Conservation (phyloP, 2,113 vertebrate genomes). For the Sylvilagus bachmani region DNA sequence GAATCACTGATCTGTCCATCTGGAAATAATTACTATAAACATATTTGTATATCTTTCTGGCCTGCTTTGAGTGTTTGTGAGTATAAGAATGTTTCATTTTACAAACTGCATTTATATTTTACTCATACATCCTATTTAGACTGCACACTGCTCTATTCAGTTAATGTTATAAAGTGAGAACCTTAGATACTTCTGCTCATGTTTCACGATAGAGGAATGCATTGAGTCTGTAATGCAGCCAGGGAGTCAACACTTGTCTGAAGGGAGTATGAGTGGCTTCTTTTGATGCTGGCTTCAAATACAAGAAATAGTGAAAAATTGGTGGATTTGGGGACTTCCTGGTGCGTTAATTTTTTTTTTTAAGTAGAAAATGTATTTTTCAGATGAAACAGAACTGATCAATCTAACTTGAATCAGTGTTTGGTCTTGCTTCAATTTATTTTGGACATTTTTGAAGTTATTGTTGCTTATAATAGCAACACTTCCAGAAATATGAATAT, state of each 20-base stretch:
- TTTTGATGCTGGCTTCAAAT: neutral
- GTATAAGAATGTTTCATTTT: neutral
- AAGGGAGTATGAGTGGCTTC: neutral
- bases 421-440: slow-evolving; percentile 41
- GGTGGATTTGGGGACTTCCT: neutral
- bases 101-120: neutral
- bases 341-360: neutral
- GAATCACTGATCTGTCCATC: neutral
- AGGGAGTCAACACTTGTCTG: neutral
- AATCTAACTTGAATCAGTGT: neutral
- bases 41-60: neutral
- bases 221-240: neutral
- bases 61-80: neutral
- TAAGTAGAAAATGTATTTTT: neutral
- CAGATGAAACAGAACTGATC: neutral
- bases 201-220: neutral
- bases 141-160: neutral
- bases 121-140: neutral
- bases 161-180: neutral
- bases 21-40: neutral
- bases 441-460: slow-evolving; percentile 60
- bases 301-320: neutral
- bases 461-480: neutral
- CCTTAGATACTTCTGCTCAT: neutral
- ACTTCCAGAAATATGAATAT: neutral